These are phyloP conservation scores for Drosophila tani DNA, from an alignment of 1,140 invertebrate genomes.

Conservation along the genomic window DNA sequence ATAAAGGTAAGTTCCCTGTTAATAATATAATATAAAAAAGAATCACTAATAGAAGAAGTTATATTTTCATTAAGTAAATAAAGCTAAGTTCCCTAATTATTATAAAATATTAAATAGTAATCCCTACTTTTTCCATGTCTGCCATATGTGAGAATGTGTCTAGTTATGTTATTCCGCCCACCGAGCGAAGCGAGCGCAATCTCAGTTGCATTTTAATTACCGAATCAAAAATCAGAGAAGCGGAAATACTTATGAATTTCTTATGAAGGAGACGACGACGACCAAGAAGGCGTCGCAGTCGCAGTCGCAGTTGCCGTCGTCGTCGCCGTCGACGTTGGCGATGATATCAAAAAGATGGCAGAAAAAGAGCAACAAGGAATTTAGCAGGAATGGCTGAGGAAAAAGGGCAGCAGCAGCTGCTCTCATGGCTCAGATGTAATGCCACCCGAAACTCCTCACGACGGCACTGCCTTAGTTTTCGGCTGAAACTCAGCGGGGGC, in stretches of 20 bases:
- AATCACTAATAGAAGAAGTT: neutral
- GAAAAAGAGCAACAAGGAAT: constrained; percentile 31
- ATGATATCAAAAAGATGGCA: constrained; percentile 35
- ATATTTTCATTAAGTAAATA: too few species aligned
- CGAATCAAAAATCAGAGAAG: constrained; percentile 81
- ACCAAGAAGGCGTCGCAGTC: constrained; percentile 50
- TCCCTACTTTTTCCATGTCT: constrained; percentile 12
- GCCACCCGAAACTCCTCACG: constrained; percentile 14
- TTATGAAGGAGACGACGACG: constrained; percentile 60
- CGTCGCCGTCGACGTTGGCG: constrained; percentile 11
- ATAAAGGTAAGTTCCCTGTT: too few species aligned
- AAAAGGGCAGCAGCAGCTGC: constrained; percentile 44
- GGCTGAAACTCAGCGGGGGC: neutral
- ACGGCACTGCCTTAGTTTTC: constrained; percentile 22
- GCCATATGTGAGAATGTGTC: constrained; percentile 46
- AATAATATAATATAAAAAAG: neutral
- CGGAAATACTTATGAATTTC: constrained; percentile 83
- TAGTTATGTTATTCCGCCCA: constrained; percentile 12
- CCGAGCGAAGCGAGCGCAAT: constrained; percentile 44
- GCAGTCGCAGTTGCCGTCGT: neutral
- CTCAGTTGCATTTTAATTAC: constrained; percentile 83
- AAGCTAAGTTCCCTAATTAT: neutral
- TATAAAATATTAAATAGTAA: neutral
- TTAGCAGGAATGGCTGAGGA: constrained; percentile 25
- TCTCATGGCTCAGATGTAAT: constrained; percentile 46